These are phyloP conservation scores for Guaruba guarouba DNA, from an alignment of 2,113 vertebrate genomes.

Conservation along the genomic window DNA sequence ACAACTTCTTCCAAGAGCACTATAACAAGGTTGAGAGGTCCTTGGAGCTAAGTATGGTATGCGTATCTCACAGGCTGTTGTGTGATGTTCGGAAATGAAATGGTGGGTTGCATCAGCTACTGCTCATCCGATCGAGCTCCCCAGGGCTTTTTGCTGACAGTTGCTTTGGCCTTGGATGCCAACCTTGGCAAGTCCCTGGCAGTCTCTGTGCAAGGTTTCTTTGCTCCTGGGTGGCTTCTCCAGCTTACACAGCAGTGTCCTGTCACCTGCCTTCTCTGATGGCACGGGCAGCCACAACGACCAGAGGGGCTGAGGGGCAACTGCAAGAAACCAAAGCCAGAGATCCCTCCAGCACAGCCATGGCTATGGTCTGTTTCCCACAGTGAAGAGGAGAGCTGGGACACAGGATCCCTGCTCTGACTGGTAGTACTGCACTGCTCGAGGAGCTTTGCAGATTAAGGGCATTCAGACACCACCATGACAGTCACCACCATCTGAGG, in stretches of 20 bases:
- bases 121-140: neutral
- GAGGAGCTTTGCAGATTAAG: neutral
- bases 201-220: neutral
- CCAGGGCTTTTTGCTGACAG: neutral
- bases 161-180: neutral
- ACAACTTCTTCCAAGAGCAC: neutral
- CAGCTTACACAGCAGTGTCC: neutral
- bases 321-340: neutral
- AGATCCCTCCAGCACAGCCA: neutral
- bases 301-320: neutral
- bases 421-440: neutral
- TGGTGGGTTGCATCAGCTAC: neutral
- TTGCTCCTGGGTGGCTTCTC: neutral
- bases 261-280: neutral
- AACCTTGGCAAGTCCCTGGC: neutral
- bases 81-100: neutral
- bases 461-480: neutral
- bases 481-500: neutral
- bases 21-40: neutral
- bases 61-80: rapidly evolving
- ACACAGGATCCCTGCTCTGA: rapidly evolving
- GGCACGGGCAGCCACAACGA: neutral
- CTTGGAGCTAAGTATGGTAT: rapidly evolving
- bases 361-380: neutral
- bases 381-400: neutral